These are phyloP conservation scores for Megastigmus dorsalis DNA, from an alignment of 2,888 invertebrate genomes.

Conservation along the genomic window DNA sequence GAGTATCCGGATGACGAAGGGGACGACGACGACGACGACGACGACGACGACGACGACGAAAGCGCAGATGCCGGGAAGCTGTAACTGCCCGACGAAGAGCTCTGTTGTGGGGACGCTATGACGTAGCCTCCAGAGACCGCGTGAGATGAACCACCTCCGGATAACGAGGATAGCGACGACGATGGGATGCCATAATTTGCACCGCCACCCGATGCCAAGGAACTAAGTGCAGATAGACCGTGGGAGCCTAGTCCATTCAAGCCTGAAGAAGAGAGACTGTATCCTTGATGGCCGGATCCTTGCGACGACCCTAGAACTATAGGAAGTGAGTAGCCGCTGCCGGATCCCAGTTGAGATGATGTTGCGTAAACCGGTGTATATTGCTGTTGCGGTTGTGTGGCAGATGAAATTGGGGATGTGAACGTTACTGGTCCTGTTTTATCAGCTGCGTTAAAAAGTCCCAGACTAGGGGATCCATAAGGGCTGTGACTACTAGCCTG, in stretches of 20 bases:
- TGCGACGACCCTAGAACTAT: constrained; percentile 26
- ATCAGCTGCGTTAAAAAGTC: constrained; percentile 57
- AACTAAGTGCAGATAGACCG: constrained; percentile 55
- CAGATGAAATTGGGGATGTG: background rate
- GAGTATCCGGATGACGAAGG: constrained; percentile 56
- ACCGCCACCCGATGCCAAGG: constrained; percentile 54
- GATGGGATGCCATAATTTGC: constrained; percentile 55
- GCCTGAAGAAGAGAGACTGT: constrained; percentile 3
- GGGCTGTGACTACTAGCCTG: constrained; percentile 55
- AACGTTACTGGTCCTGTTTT: constrained; percentile 71
- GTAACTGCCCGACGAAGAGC: constrained; percentile 54
- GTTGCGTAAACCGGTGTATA: constrained; percentile 51
- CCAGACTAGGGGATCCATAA: constrained; percentile 57
- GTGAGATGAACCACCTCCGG: constrained; percentile 57
- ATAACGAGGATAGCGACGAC: constrained; percentile 47
- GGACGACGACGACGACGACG: constrained; percentile 53
- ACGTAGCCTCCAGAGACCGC: constrained; percentile 61
- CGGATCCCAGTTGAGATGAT: constrained; percentile 13
- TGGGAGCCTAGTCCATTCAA: constrained; percentile 50
- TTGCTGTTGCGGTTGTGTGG: constrained; percentile 14
- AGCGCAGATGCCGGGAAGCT: constrained; percentile 56
- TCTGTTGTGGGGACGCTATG: constrained; percentile 51
- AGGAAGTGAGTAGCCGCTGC: constrained; percentile 19
- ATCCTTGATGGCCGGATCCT: constrained; percentile 18
- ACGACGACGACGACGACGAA: constrained; percentile 54